phyloP scores from a whole-genome alignment of 2,797 vertebrate species.

The Sphaeramia orbicularis region DNA sequence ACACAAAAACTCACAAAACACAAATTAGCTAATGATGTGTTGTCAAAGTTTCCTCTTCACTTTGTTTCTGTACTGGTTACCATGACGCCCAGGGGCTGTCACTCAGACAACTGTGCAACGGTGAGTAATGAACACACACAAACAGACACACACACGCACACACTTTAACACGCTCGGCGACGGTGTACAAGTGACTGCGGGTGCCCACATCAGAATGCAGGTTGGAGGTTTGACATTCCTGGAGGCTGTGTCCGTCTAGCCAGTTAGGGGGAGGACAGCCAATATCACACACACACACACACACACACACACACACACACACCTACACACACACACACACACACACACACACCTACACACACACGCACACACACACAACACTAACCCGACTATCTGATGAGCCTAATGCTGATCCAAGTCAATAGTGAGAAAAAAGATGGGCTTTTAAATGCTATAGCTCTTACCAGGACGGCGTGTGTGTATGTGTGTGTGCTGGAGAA shows the following conservation, averaged over 20 bases:
- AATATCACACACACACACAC: constrained; percentile 67
- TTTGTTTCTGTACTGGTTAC: constrained; percentile 83
- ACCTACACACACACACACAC: constrained; percentile 31
- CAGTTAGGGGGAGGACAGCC: constrained; percentile 82
- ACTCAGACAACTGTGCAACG: constrained; percentile 52
- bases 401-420: constrained; percentile 78
- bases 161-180: constrained; percentile 67
- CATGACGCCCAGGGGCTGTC: constrained; percentile 73
- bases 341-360: constrained; percentile 43
- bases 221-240: constrained; percentile 86
- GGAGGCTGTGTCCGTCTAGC: constrained; percentile 85
- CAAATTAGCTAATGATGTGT: constrained; percentile 46
- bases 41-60: constrained; percentile 54
- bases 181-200: constrained; percentile 72
- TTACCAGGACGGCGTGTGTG: constrained; percentile 42
- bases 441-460: constrained; percentile 69
- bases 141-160: constrained; percentile 25
- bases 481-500: constrained; percentile 7
- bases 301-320: constrained; percentile 41
- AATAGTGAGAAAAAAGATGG: constrained; percentile 67
- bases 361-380: constrained; percentile 34
- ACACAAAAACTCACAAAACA: constrained; percentile 9
- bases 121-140: constrained; percentile 31
- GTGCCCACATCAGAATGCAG: constrained; percentile 84
- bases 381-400: constrained; percentile 74